Percentiles rank a stretch among this genome's conserved stretches.
Conservation (phyloP, 2,888 invertebrate genomes). For the Masnerella sp. region DNA sequence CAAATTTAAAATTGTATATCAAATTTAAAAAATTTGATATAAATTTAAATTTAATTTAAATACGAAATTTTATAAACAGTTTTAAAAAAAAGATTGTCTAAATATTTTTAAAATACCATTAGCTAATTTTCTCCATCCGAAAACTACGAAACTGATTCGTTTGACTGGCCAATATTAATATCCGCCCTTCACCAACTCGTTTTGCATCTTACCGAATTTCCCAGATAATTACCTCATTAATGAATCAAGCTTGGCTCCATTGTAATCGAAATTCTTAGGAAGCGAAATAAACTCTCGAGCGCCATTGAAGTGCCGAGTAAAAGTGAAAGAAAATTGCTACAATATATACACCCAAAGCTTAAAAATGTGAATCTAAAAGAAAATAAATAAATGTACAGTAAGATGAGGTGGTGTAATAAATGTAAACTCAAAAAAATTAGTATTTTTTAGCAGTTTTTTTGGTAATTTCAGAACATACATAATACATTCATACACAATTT, state of each 20-base stretch:
- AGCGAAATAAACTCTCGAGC: slow-evolving; percentile 40
- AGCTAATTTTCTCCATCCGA: too few relatives aligned
- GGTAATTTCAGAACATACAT: too few relatives aligned
- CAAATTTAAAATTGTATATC: too few relatives aligned
- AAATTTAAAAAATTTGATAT: too few relatives aligned
- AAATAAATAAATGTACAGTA: not conserved
- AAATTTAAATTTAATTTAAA: too few relatives aligned
- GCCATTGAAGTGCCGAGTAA: slow-evolving; percentile 14
- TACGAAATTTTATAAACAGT: too few relatives aligned
- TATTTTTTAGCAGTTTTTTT: too few relatives aligned
- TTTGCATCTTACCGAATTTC: slow-evolving; percentile 35
- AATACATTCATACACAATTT: too few relatives aligned
- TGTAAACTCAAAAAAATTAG: too few relatives aligned
- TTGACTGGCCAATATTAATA: slow-evolving; percentile 26
- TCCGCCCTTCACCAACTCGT: slow-evolving; percentile 11
- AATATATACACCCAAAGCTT: slow-evolving; percentile 29
- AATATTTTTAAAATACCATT: too few relatives aligned
- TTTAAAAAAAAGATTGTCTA: too few relatives aligned
- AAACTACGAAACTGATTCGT: slow-evolving; percentile 4
- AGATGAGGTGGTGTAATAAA: slow-evolving; percentile 51
- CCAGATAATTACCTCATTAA: slow-evolving; percentile 50
- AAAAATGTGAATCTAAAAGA: slow-evolving; percentile 20
- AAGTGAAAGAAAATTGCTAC: slow-evolving; percentile 35
- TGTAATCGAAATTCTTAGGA: slow-evolving; percentile 48
- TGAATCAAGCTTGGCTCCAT: slow-evolving; percentile 32